Conservation (phyloP, 1,140 invertebrate species). For the Ceratosolen fusciceps region DNA sequence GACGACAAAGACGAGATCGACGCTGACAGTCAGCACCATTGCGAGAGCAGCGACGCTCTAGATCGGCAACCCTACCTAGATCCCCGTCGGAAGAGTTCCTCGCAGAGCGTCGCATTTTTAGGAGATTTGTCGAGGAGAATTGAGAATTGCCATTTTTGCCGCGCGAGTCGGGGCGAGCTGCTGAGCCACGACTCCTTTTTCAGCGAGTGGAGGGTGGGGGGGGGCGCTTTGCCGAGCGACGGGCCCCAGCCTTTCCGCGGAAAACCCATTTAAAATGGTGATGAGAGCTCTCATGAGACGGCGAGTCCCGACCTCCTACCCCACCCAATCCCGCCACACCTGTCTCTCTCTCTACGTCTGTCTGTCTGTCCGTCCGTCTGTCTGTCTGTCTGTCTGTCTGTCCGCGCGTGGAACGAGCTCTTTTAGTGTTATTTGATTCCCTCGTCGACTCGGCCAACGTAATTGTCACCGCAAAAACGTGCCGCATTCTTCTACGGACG, state of each 20-base stretch:
- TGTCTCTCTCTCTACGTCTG: conserved; percentile 4
- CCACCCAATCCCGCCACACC: background rate
- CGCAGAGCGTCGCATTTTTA: conserved; percentile 21
- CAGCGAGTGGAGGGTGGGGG: background rate
- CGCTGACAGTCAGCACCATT: no score
- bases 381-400: no score
- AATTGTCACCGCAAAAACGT: conserved; percentile 35
- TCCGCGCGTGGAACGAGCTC: conserved; percentile 34
- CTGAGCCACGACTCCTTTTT: conserved; percentile 26
- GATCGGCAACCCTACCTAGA: no score
- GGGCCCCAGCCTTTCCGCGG: conserved; percentile 41
- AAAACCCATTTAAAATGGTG: conserved; percentile 44
- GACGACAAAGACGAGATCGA: no score
- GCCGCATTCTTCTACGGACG: background rate
- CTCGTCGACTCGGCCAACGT: background rate
- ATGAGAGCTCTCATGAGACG: conserved; percentile 35
- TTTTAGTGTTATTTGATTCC: conserved; percentile 39
- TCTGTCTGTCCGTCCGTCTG: no score
- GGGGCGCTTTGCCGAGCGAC: background rate
- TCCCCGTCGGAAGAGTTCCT: no score
- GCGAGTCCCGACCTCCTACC: background rate
- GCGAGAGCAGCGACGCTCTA: no score
- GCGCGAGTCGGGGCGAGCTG: background rate
- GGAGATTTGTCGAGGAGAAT: conserved; percentile 1
- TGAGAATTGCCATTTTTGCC: conserved; percentile 34